These are phyloP conservation scores for Solenopsis invicta DNA, from an alignment of 1,140 invertebrate genomes.

Conservation along the genomic window DNA sequence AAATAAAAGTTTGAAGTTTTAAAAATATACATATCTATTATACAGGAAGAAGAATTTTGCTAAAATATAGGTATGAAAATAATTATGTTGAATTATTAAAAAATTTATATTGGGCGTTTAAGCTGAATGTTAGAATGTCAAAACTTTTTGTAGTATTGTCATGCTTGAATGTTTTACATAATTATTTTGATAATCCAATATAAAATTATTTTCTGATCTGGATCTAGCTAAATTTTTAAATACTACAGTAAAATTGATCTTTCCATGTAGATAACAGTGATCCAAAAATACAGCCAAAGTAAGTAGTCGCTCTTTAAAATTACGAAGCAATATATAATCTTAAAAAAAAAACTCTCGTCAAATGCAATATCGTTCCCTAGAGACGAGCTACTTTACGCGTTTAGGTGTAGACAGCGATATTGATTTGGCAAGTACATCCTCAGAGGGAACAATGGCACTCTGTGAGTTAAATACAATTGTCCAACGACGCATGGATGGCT, in stretches of 20 bases:
- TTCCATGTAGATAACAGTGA: background rate
- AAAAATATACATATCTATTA: background rate
- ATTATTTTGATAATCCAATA: too few relatives aligned
- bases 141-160: too few relatives aligned
- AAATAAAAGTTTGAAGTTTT: background rate
- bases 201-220: too few relatives aligned
- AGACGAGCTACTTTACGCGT: slow-evolving; percentile 3
- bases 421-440: slow-evolving; percentile 43
- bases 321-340: background rate
- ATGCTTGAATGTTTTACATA: too few relatives aligned
- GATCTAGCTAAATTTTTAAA: too few relatives aligned
- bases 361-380: background rate
- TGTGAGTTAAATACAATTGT: slow-evolving; percentile 21
- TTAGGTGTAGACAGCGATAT: slow-evolving; percentile 44
- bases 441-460: slow-evolving; percentile 24
- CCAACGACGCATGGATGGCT: slow-evolving; percentile 8
- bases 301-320: background rate
- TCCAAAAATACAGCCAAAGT: background rate
- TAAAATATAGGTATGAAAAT: too few relatives aligned
- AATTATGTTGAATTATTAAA: too few relatives aligned
- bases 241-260: too few relatives aligned
- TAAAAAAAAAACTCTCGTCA: slow-evolving; percentile 4
- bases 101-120: too few relatives aligned
- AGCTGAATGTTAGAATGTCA: too few relatives aligned
- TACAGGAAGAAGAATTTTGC: too few relatives aligned